Conservation (phyloP, 23 tunicate genomes). For the Halocynthia roretzi region DNA sequence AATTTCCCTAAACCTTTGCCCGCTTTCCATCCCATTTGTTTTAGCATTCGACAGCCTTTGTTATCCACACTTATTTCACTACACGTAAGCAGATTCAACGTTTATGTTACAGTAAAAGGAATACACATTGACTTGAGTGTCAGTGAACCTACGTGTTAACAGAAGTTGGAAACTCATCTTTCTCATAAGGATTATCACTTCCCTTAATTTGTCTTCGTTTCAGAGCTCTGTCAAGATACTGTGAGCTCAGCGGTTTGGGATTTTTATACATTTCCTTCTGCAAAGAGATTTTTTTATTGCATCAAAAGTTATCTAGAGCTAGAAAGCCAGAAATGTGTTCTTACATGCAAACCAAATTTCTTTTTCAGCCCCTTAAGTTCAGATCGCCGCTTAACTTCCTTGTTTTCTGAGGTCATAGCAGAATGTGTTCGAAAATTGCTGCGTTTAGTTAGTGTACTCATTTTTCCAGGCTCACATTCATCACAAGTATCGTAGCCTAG, state of each 20-base stretch:
- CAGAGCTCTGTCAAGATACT: constrained; percentile 18
- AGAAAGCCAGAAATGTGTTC: too few relatives aligned
- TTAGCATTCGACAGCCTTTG: constrained; percentile 20
- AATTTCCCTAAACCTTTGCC: constrained; percentile 17
- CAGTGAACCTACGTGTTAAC: neutral
- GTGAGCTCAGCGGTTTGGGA: neutral
- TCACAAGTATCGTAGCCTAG: constrained; percentile 23
- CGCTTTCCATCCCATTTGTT: constrained; percentile 24
- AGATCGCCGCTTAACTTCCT: neutral
- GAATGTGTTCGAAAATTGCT: neutral
- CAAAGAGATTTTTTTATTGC: neutral
- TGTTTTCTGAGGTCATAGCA: neutral
- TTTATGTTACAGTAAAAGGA: neutral
- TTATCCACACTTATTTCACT: constrained; percentile 12
- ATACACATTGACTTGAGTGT: neutral
- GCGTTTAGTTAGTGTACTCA: neutral
- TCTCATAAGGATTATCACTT: constrained; percentile 28
- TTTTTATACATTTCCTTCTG: constrained; percentile 1
- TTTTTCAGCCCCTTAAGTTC: constrained; percentile 9
- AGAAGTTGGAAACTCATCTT: constrained; percentile 24
- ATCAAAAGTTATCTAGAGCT: too few relatives aligned
- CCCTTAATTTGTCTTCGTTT: constrained; percentile 11
- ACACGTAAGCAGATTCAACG: neutral
- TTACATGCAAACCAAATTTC: constrained; percentile 18
- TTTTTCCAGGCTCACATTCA: constrained; percentile 28